Base-by-base conservation (phyloP, 2,113 vertebrate genomes). In the Anser cygnoides region DNA sequence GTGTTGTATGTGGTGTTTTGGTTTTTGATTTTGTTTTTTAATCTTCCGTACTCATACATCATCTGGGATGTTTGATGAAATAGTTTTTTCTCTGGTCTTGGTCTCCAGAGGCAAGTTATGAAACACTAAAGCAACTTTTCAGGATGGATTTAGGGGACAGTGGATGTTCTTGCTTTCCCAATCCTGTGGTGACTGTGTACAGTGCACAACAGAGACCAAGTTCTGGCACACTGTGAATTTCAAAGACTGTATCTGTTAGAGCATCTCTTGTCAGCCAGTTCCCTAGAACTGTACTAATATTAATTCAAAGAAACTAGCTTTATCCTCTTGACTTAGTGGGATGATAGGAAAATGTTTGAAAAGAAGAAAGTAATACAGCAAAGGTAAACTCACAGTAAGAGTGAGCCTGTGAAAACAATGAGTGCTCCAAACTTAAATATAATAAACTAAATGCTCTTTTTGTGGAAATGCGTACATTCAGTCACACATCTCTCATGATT, bases 271-370 rank as follows among this genome's bases (percentile, higher is more conserved):
- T 65, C 84, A 96, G 77, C 26, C 71, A 62, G 31, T 90, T 93
- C 87, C 81, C 67, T 10, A 83, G 54, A 79, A 96, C 55, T 63
- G 46, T 54, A 90, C 50, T 83, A 91, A 95, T 88, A 90, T 89
- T 91, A 94, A 72, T 86, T 96, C 89, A 95, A 94, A 94, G 87
- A 80, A 92, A 83, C 78, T 50, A 83, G 18, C 73, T 90, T 93
- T 68, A 84, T 89, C 43, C 35, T 86, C 78, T 78, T 68, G 43
- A 81, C 75, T 92, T 93, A 89, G 68, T 55, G 66, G 66, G 84
- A 90, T 71, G 90, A 92, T 58, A 90, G 55, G 20, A 94, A 94
- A 91, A 76, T 54, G 39, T 80, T 80, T 82, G 78, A 78, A 85
- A 91, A 91, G 76, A 95, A 95, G 46, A 93, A 92, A 92, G 37